Evolutionary conservation across 2,888 invertebrate genomes (phyloP).

Genomic region (Helleia helle): DNA sequence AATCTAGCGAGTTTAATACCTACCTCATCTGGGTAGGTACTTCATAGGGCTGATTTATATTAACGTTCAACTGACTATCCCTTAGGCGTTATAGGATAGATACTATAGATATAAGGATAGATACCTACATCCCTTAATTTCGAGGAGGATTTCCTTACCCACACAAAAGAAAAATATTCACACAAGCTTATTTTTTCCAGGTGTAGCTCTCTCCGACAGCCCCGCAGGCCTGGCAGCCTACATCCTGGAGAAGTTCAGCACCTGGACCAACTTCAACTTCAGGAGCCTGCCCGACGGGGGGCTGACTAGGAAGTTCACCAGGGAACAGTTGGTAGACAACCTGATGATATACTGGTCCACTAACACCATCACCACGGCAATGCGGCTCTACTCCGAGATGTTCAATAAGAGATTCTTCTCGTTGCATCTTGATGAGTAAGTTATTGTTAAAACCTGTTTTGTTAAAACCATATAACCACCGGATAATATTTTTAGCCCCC

Average conservation of each 20-base stretch:
- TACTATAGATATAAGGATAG: no score
- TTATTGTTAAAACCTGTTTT: conserved; percentile 12
- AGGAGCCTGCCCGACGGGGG: conserved; percentile 76
- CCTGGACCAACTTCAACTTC: conserved; percentile 75
- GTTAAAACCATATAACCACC: neutral
- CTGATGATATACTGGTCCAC: conserved; percentile 81
- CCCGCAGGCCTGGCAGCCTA: conserved; percentile 88
- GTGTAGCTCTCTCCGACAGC: conserved; percentile 67
- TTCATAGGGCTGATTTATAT: no score
- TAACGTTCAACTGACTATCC: no score
- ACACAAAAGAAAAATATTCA: no score
- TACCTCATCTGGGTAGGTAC: no score
- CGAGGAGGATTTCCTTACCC: no score
- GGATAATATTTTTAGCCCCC: neutral
- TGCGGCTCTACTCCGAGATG: conserved; percentile 82
- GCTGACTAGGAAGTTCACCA: conserved; percentile 74
- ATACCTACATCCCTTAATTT: no score
- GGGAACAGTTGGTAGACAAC: conserved; percentile 74
- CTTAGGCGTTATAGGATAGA: no score
- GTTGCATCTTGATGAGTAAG: conserved; percentile 58
- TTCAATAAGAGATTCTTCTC: conserved; percentile 38
- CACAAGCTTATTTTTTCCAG: conserved; percentile 17
- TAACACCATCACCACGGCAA: conserved; percentile 81
- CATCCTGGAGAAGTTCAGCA: conserved; percentile 87
- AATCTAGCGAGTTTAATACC: no score